Evolutionary conservation across 1,140 invertebrate species (phyloP).

Genomic region (Dendrolimus kikuchii): DNA sequence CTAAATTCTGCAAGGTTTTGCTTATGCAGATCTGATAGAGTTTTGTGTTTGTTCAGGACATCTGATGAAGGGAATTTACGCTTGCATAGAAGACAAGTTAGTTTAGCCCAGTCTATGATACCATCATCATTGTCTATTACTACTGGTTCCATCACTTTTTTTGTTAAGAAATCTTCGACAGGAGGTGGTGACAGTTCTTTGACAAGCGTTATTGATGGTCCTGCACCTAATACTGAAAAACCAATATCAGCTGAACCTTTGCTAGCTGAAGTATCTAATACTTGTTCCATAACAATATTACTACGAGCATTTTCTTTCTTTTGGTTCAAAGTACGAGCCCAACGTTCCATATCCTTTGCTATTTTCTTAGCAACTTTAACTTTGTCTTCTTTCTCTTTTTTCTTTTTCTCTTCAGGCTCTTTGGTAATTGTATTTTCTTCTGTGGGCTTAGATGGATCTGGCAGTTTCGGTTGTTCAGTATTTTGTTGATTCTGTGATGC

Average conservation of each 20-base stretch:
- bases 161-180: slow-evolving; percentile 68
- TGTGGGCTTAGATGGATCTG: slow-evolving; percentile 36
- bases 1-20: slow-evolving; percentile 87
- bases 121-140: slow-evolving; percentile 75
- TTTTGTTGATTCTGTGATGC: slow-evolving; percentile 75
- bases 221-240: slow-evolving; percentile 83
- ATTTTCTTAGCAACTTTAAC: slow-evolving; percentile 98
- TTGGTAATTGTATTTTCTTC: slow-evolving; percentile 38
- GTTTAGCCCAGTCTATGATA: slow-evolving; percentile 88
- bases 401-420: slow-evolving; percentile 65
- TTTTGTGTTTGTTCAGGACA: slow-evolving; percentile 90
- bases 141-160: slow-evolving; percentile 70
- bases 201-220: slow-evolving; percentile 75
- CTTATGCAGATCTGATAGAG: slow-evolving; percentile 96
- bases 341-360: slow-evolving; percentile 96
- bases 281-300: slow-evolving; percentile 74
- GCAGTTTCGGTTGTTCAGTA: slow-evolving; percentile 46
- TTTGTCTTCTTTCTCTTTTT: slow-evolving; percentile 87
- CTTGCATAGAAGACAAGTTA: slow-evolving; percentile 97
- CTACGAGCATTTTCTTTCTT: slow-evolving; percentile 91
- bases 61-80: slow-evolving; percentile 93
- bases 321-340: slow-evolving; percentile 98
- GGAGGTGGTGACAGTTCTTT: slow-evolving; percentile 52
- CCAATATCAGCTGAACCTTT: slow-evolving; percentile 91
- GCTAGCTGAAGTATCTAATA: slow-evolving; percentile 56